Evolutionary conservation across 2,113 vertebrate genomes (phyloP).

Genomic region (Pseudorectes ferrugineus): DNA sequence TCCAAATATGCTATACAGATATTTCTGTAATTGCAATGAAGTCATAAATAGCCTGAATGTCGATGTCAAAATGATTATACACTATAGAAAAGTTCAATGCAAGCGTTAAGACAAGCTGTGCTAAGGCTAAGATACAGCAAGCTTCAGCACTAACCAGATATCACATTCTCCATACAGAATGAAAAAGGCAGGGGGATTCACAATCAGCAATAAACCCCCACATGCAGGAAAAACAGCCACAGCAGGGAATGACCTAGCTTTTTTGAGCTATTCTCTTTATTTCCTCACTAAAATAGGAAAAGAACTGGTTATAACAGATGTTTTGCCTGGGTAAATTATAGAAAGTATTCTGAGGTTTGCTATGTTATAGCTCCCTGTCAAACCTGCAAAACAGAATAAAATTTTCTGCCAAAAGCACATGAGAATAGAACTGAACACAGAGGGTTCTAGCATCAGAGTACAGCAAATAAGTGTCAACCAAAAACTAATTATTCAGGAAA

Average conservation of each 20-base stretch:
- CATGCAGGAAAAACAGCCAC: background rate
- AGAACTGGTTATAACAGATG: background rate
- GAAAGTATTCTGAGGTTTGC: background rate
- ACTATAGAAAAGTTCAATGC: background rate
- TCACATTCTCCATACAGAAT: background rate
- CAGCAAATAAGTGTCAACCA: background rate
- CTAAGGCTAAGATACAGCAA: background rate
- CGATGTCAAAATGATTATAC: background rate
- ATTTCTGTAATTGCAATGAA: background rate
- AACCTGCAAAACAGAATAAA: background rate
- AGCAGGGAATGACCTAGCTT: background rate
- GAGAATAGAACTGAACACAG: background rate
- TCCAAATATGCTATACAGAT: background rate
- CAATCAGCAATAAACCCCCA: background rate
- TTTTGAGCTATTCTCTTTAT: background rate
- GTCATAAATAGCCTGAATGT: background rate
- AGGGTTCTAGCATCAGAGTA: background rate
- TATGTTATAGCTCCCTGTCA: background rate
- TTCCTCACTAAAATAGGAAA: background rate
- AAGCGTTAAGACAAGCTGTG: background rate
- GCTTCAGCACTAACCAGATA: background rate
- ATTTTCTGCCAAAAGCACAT: background rate
- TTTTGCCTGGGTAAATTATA: background rate
- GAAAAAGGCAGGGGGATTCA: background rate
- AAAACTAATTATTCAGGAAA: background rate